Conservation (phyloP, 2,797 vertebrate species). For the Pagetopsis macropterus region DNA sequence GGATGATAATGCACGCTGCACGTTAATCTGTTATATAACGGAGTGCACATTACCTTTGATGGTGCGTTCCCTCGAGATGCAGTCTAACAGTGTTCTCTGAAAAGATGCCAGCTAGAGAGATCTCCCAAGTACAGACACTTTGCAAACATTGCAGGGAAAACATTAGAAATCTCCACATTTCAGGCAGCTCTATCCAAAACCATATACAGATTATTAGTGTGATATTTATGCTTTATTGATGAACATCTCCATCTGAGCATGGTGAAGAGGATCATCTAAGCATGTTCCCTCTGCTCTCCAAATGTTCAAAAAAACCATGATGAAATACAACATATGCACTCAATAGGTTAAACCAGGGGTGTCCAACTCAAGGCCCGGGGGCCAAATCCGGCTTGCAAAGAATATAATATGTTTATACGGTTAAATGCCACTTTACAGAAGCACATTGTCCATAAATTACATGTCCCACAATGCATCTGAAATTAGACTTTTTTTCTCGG, state of each 20-base stretch:
- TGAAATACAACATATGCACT: neutral
- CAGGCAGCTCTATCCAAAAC: neutral
- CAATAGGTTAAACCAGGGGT: neutral
- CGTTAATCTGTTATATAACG: constrained; percentile 38
- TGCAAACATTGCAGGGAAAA: neutral
- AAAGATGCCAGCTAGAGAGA: constrained; percentile 59
- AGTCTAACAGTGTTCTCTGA: constrained; percentile 78
- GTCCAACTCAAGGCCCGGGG: no score
- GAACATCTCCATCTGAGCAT: neutral
- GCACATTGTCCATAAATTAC: no score
- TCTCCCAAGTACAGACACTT: constrained; percentile 24
- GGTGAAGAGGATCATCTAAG: neutral
- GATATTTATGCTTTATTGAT: neutral
- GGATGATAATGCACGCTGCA: constrained; percentile 36
- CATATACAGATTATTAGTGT: neutral
- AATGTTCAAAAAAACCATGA: constrained; percentile 12
- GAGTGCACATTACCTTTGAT: constrained; percentile 64
- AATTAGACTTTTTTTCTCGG: no score
- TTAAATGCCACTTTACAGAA: no score
- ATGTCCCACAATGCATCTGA: no score
- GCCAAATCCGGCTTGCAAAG: no score
- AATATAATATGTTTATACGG: no score
- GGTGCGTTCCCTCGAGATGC: constrained; percentile 82
- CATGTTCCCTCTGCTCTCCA: constrained; percentile 37
- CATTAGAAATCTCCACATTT: neutral